These are phyloP conservation scores for Emys orbicularis DNA, from an alignment of 2,797 vertebrate species.

Conservation along the genomic window DNA sequence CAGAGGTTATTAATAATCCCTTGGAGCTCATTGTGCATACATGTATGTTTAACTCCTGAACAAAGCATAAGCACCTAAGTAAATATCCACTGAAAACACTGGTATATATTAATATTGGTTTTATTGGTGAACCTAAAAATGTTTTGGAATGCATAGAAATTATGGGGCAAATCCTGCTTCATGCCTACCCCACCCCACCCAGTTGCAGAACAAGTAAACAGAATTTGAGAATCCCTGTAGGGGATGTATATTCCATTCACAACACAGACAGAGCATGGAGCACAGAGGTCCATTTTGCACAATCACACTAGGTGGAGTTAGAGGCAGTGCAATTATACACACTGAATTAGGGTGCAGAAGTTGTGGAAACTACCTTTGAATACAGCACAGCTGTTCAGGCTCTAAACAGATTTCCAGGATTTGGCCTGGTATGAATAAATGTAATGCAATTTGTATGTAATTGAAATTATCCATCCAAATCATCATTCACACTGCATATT, in stretches of 20 bases:
- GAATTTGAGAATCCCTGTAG: not conserved
- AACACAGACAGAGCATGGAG: not conserved
- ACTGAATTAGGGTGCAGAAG: not conserved
- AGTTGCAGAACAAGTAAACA: not conserved
- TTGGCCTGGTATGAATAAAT: not conserved
- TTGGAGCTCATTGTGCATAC: not conserved
- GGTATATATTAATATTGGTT: not conserved
- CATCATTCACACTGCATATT: not conserved
- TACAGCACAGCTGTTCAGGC: fast-evolving
- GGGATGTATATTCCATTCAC: not conserved
- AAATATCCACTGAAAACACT: not conserved
- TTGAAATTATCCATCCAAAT: not conserved
- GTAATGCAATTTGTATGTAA: not conserved
- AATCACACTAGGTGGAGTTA: not conserved
- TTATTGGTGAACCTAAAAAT: not conserved
- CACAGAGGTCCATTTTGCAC: not conserved
- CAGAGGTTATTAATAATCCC: not conserved
- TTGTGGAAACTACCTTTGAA: not conserved
- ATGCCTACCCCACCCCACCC: not conserved
- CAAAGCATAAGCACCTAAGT: not conserved
- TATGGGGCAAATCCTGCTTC: not conserved
- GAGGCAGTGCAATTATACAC: not conserved
- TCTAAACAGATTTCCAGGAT: not conserved
- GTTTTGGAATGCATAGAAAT: not conserved
- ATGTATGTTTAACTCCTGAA: not conserved